These are phyloP conservation scores for Nanorana parkeri DNA, from an alignment of 2,113 vertebrate species.

Conservation along the genomic window DNA sequence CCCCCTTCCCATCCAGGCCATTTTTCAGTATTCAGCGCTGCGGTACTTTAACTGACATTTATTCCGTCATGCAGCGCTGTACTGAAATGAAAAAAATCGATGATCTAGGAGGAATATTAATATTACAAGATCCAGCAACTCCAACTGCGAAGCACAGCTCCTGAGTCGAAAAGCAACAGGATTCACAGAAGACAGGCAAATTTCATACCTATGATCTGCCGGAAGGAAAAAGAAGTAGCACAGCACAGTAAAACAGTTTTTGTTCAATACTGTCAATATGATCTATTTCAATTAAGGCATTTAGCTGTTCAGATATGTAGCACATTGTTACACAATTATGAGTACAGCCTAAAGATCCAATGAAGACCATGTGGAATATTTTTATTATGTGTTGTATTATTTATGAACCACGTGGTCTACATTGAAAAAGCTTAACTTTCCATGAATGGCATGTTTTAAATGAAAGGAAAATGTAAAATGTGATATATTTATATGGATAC, in stretches of 20 bases:
- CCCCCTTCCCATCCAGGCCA: no score
- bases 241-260: conserved; percentile 2
- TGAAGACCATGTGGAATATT: no score
- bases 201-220: conserved; percentile 20
- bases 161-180: conserved; percentile 49
- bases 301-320: neutral
- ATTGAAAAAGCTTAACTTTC: no score
- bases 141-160: conserved; percentile 47
- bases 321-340: neutral
- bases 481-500: no score
- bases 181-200: neutral
- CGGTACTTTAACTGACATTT: no score
- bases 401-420: no score
- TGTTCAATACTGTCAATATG: conserved; percentile 25
- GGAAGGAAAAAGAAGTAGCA: conserved; percentile 18
- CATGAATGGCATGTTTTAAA: no score
- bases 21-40: no score
- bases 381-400: no score
- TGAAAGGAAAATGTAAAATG: no score
- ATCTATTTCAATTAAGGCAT: neutral
- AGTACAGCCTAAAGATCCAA: neutral
- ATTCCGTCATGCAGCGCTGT: no score
- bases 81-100: no score
- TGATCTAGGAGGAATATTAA: conserved; percentile 50
- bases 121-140: conserved; percentile 52